Percentiles rank a stretch among this genome's conserved stretches.
These are phyloP conservation scores for Helicoverpa armigera DNA, from an alignment of 1,140 invertebrate species.

Conservation along the genomic window DNA sequence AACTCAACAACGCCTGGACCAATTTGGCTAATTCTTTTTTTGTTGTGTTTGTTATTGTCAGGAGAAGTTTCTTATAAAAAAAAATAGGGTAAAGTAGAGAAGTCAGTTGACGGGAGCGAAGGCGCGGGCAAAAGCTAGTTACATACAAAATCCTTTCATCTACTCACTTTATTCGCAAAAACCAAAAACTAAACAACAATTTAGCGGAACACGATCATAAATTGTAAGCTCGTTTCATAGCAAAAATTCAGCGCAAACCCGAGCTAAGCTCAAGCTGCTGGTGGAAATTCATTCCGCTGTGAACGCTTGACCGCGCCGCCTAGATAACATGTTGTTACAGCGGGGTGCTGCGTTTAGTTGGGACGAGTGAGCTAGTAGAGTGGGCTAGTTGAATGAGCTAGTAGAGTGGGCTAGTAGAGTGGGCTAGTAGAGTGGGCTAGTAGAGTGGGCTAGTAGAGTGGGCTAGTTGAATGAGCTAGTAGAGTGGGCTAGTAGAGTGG, in stretches of 20 bases:
- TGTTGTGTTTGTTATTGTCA: too few relatives aligned
- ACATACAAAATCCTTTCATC: neutral
- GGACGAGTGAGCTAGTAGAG: slow-evolving; percentile 27
- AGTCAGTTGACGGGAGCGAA: too few relatives aligned
- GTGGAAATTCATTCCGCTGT: slow-evolving; percentile 55
- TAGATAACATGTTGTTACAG: slow-evolving; percentile 73
- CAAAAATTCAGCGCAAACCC: slow-evolving; percentile 26
- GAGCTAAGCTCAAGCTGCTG: slow-evolving; percentile 42
- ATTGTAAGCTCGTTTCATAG: slow-evolving; percentile 14
- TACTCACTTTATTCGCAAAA: neutral
- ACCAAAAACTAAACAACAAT: neutral
- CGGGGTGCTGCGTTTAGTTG: slow-evolving; percentile 39
- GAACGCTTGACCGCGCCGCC: slow-evolving; percentile 62
- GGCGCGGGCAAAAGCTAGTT: too few relatives aligned
- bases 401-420: too few relatives aligned
- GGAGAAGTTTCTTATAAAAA: too few relatives aligned
- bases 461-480: too few relatives aligned
- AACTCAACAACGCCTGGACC: too few relatives aligned
- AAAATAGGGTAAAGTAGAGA: too few relatives aligned
- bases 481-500: too few relatives aligned
- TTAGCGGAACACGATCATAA: neutral
- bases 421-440: too few relatives aligned
- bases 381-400: neutral
- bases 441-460: neutral
- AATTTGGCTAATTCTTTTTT: too few relatives aligned